A percentile compares a stretch with the other conserved stretches of the same genome.
Evolutionary conservation across 2,888 invertebrate species (phyloP).

Genomic region (Seira sanloemensis): DNA sequence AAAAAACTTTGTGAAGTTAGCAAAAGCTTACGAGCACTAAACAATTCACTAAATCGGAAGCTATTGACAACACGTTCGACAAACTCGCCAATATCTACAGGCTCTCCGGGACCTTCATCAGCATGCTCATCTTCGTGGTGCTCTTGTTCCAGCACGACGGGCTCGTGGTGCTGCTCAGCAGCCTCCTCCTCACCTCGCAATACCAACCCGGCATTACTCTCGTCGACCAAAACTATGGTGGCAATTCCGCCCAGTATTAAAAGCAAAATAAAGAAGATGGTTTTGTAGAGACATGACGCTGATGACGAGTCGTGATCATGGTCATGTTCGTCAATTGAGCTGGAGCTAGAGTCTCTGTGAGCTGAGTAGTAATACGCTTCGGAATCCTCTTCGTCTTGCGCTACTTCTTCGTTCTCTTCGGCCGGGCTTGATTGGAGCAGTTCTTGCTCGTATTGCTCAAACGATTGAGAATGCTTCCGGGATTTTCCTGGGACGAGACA

Average conservation of each 20-base stretch:
- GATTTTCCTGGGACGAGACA: conserved; percentile 16
- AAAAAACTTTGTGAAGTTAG: neutral
- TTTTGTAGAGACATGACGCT: conserved; percentile 34
- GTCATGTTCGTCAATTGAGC: conserved; percentile 8
- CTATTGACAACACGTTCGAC: conserved; percentile 43
- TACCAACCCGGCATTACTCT: conserved; percentile 6
- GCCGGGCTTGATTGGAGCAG: conserved; percentile 5
- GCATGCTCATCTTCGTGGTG: conserved; percentile 7
- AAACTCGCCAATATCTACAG: conserved; percentile 37
- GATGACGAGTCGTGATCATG: neutral
- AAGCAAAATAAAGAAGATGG: conserved; percentile 34
- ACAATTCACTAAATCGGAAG: conserved; percentile 33
- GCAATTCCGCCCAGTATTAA: conserved; percentile 44
- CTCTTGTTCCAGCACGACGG: neutral
- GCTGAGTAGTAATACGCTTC: conserved; percentile 11
- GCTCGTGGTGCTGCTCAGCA: conserved; percentile 21
- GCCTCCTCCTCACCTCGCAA: conserved; percentile 3
- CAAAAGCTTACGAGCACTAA: conserved; percentile 33
- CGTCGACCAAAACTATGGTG: conserved; percentile 40
- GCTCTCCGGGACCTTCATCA: neutral
- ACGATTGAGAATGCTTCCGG: conserved; percentile 19
- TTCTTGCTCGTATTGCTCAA: conserved; percentile 42
- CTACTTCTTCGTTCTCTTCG: neutral
- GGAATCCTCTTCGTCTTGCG: conserved; percentile 22
- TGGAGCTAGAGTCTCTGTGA: conserved; percentile 22